Base-by-base conservation (phyloP, 2,797 vertebrate genomes). In the Poecilia velifera region DNA sequence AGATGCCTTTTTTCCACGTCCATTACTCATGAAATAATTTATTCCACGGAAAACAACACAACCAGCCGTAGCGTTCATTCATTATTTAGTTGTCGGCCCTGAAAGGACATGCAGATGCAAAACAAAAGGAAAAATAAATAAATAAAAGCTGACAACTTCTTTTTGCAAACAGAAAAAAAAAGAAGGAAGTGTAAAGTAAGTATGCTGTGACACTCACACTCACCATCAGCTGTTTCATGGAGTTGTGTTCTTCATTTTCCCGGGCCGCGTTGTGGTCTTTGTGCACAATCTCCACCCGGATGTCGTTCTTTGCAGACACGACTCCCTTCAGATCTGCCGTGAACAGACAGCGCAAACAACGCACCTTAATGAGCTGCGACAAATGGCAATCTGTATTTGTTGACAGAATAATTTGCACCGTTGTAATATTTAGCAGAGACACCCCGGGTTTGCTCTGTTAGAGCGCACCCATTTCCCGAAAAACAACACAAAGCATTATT, bases 161-260 rank as follows among this genome's bases (percentile, higher is more conserved):
- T 78, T 68, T 0, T 72, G 2, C 80, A 79, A 83, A 88, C 0
- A 66, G 6, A 16, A 31, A 36, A 18, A 34, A 41, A 41, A 41
- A 41, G 31, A 12, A 83, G 84, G 6, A 87, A 84, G 36, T 72
- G 20, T 20, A 84, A 90, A 91, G 81, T 84, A 90, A 46, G 82
- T 82, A 92, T 76, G 20, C 66, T 41, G 75, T 12, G 92, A 92
- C 92, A 94, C 93, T 94, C 92, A 94, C 87, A 93, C 97, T 98
- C 92, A 99, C 98, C 98, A 99, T 99, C 89, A 99, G 96, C 89
- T 99, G 98, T 94, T 99, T 98, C 96, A 99, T 99, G 81, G 96
- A 96, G 2, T 97, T 92, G 86, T 99, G 98, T 20, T 99, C 98
- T 85, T 99, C 98, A 0, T 96, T 95, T 75, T 99, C 98, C 46